Base-by-base conservation (phyloP, 2,113 vertebrate species). In the Lepus europaeus region DNA sequence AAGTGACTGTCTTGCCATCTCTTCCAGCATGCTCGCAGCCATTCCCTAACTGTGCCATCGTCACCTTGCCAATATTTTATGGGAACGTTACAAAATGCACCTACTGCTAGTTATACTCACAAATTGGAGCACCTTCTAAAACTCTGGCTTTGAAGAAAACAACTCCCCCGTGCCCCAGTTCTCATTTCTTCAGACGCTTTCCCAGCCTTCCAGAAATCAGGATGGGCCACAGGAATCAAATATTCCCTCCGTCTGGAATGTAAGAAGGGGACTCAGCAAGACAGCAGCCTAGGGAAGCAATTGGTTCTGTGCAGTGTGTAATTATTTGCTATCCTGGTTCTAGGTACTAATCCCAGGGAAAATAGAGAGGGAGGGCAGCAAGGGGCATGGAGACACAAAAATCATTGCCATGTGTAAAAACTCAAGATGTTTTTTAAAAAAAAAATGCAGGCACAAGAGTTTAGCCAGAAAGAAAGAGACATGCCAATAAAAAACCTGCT, bases 401-500 rank as follows among this genome's bases (percentile, higher is more conserved):
- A 95, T 81, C 94, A 90, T 3, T 96, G 92, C 92, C 97, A 97
- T 95, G 92, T 96, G 97, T 88, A 87, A 95, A 95, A 97, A 91
- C 80, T 51, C 61, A 17, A 87, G 82, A 92, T 94, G 84, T 87
- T 84, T 20, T 33, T 23, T 49, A 74, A 77, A 78, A 78, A 86
- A 89, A 93, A 96, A 90, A 92, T 45, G 89, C 89, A 96, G 79
- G 94, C 90, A 93, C 66, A 95, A 95, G 83, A 97, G 96, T 95
- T 95, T 90, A 96, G 93, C 84, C 95, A 96, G 92, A 95, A 95
- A 91, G 76, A 94, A 93, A 94, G 1, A 93, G 90, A 93, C 85
- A 90, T 92, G 92, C 95, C 97, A 97, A 97, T 93, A 95, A 96
- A 96, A 96, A 92, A 94, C 49, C 93, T 95, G 83, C 88, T 96